Evolutionary conservation across 2,113 vertebrate species (phyloP).

Genomic region (Salvator merianae): DNA sequence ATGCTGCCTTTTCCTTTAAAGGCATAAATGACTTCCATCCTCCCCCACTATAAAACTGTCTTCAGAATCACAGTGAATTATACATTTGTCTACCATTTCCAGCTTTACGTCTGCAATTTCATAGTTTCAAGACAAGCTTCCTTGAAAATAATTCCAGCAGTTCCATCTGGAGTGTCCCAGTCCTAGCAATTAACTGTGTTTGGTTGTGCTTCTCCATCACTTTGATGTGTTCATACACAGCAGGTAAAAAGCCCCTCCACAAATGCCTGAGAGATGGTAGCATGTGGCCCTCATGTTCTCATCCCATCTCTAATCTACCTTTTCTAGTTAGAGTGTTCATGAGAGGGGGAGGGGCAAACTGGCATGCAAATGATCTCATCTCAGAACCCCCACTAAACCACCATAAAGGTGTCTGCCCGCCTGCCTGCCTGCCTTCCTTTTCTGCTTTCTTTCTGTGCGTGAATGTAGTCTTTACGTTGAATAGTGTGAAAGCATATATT

Average conservation of each 20-base stretch:
- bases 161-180: neutral
- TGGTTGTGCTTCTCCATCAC: slow-evolving; percentile 16
- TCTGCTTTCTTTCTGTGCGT: too few species aligned
- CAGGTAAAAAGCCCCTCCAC: too few species aligned
- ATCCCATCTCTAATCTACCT: too few species aligned
- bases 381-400: too few species aligned
- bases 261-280: too few species aligned
- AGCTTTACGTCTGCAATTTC: neutral
- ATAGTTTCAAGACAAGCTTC: neutral
- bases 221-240: neutral
- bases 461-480: neutral
- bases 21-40: slow-evolving; percentile 34
- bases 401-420: too few species aligned
- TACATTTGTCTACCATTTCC: slow-evolving; percentile 12
- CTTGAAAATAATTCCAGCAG: slow-evolving; percentile 27
- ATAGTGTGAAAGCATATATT: neutral
- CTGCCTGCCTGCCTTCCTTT: too few species aligned
- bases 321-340: too few species aligned
- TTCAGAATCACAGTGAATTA: slow-evolving; percentile 32
- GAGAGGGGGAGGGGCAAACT: too few species aligned
- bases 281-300: too few species aligned
- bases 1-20: slow-evolving; percentile 10
- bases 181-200: slow-evolving; percentile 4
- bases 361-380: too few species aligned
- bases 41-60: slow-evolving; percentile 27